Percentiles rank a stretch among this genome's conserved stretches.
Evolutionary conservation across 64 coral and sea anemone species (phyloP).

Genomic region (Actinia tenebrosa): DNA sequence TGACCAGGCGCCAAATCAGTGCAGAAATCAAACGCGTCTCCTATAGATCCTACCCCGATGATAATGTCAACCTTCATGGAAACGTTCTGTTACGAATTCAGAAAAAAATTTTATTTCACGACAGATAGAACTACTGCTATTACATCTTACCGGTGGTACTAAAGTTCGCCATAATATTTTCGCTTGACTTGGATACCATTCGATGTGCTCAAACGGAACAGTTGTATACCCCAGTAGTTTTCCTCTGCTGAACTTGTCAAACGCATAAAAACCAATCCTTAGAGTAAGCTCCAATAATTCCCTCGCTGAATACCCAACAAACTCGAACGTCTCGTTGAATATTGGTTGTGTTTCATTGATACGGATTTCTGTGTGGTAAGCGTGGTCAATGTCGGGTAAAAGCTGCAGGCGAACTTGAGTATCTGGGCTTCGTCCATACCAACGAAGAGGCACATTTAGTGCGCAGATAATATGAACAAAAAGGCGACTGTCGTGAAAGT

Average conservation of each 20-base stretch:
- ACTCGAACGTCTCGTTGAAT: slow-evolving; percentile 92
- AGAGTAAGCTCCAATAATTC: slow-evolving; percentile 66
- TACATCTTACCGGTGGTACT: background rate
- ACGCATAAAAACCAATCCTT: slow-evolving; percentile 65
- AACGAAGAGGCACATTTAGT: slow-evolving; percentile 53
- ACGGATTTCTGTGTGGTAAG: slow-evolving; percentile 77
- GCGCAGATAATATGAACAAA: slow-evolving; percentile 81
- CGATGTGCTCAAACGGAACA: slow-evolving; percentile 43
- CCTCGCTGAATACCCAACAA: slow-evolving; percentile 73
- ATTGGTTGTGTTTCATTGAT: slow-evolving; percentile 60
- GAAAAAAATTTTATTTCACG: background rate
- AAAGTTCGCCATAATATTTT: slow-evolving; percentile 78
- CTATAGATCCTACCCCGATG: too few relatives aligned
- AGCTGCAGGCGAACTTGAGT: slow-evolving; percentile 92
- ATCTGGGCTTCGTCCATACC: slow-evolving; percentile 59
- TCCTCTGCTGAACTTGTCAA: slow-evolving; percentile 76
- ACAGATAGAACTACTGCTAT: background rate
- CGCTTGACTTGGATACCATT: slow-evolving; percentile 62
- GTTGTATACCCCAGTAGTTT: slow-evolving; percentile 67
- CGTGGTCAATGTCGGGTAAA: slow-evolving; percentile 65
- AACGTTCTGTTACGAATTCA: too few relatives aligned
- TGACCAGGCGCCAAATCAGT: too few relatives aligned
- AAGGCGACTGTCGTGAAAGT: slow-evolving; percentile 61
- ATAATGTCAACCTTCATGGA: too few relatives aligned
- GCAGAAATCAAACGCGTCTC: too few relatives aligned